These are phyloP conservation scores for Drosophila neocordata DNA, from an alignment of 1,140 invertebrate genomes.

Conservation along the genomic window DNA sequence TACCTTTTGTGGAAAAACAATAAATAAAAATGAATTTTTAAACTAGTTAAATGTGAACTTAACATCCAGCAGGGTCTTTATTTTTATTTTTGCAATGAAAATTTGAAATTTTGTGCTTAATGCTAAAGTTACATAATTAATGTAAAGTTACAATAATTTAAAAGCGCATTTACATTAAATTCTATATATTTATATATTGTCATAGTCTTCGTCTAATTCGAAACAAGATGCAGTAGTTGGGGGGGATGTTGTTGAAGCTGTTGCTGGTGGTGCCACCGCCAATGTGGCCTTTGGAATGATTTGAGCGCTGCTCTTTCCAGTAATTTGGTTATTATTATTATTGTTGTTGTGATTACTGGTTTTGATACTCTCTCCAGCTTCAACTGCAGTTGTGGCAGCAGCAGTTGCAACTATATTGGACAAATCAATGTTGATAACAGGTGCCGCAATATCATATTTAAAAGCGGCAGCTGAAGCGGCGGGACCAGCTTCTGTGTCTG, in stretches of 20 bases:
- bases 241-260: constrained; percentile 47
- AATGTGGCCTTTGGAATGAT: constrained; percentile 61
- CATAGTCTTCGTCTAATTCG: constrained; percentile 83
- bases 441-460: constrained; percentile 60
- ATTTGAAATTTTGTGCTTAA: constrained; percentile 31
- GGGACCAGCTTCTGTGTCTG: constrained; percentile 25
- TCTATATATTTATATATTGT: constrained; percentile 78
- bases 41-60: constrained; percentile 22
- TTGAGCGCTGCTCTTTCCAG: constrained; percentile 68
- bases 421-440: constrained; percentile 81
- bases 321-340: constrained; percentile 56
- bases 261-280: neutral
- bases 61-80: constrained; percentile 67
- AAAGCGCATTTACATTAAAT: constrained; percentile 61
- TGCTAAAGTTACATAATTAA: constrained; percentile 51
- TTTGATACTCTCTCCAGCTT: neutral
- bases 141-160: constrained; percentile 73
- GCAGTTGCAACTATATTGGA: constrained; percentile 68
- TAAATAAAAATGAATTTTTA: neutral
- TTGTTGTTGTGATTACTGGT: constrained; percentile 19
- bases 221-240: constrained; percentile 64
- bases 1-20: too few species aligned
- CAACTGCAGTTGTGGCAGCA: neutral
- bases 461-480: constrained; percentile 34
- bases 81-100: constrained; percentile 59